Base-by-base conservation (phyloP, 2,113 vertebrate species). In the Megalops atlanticus region DNA sequence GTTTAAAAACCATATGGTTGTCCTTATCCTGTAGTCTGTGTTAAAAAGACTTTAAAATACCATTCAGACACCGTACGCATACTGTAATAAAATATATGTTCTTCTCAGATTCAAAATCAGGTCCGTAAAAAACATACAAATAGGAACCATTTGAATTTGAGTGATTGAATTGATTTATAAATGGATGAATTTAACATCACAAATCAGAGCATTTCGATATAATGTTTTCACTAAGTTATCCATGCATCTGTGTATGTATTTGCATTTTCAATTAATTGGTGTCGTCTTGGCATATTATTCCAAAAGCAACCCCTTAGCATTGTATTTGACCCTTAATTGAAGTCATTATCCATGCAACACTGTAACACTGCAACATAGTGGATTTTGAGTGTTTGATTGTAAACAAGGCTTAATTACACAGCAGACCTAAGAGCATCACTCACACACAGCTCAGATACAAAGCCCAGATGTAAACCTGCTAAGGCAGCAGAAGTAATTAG, bases 211-310 rank as follows among this genome's bases (percentile, higher is more conserved):
- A 43, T 87, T 84, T 85, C 82, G 82, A 83, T 36, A 84, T 38
- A 15, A 36, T 33, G 85, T 85, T 89, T 90, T 87, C 87, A 86
- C 84, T 74, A 83, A 78, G 82, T 87, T 80, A 85, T 87, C 88
- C 90, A 91, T 91, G 91, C 89, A 91, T 93, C 91, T 86, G 85
- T 68, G 80, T 76, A 84, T 88, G 85, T 91, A 91, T 93, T 93
- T 93, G 89, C 91, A 92, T 92, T 92, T 92, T 91, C 92, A 93
- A 91, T 93, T 92, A 92, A 92, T 92, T 88, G 88, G 82, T 87
- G 75, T 86, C 80, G 79, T 92, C 86, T 87, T 79, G 86, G 84
- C n/a, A 74, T 15, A 82, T 81, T 64, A 85, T 88, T 90, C 87
- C 70, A 39, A 86, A 86, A 87, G 89, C 89, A 85, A 85, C 80